These are phyloP conservation scores for Pomacea canaliculata DNA, from an alignment of 2,888 invertebrate genomes.

Conservation along the genomic window DNA sequence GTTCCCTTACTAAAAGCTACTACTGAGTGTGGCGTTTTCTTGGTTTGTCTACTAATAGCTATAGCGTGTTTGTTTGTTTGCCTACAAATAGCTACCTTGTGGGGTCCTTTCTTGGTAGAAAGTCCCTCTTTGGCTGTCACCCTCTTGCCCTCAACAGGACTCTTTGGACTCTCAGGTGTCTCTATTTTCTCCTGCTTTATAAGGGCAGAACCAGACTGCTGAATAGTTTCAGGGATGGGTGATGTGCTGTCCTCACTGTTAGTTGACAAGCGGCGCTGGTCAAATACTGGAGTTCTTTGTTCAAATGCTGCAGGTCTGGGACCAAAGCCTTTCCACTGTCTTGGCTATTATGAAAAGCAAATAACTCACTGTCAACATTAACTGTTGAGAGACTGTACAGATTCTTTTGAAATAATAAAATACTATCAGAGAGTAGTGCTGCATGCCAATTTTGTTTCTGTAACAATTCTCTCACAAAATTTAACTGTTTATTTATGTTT, in stretches of 20 bases:
- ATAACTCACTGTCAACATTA: neutral
- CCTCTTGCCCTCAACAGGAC: slow-evolving; percentile 42
- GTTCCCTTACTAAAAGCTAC: too few species aligned
- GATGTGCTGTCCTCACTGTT: slow-evolving; percentile 10
- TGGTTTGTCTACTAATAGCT: too few species aligned
- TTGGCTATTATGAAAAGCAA: neutral
- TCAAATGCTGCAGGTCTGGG: slow-evolving; percentile 6
- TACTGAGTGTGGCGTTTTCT: too few species aligned
- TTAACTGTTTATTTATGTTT: too few species aligned
- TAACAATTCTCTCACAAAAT: too few species aligned
- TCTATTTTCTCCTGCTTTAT: neutral
- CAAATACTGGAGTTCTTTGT: neutral
- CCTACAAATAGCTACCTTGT: slow-evolving; percentile 3
- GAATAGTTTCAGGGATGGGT: neutral
- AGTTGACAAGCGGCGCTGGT: neutral
- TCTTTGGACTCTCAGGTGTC: slow-evolving; percentile 18
- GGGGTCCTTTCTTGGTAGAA: slow-evolving; percentile 3
- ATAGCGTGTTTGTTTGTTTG: too few species aligned
- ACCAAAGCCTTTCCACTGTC: slow-evolving; percentile 9
- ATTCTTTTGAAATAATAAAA: too few species aligned
- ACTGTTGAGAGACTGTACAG: neutral
- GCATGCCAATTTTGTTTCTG: too few species aligned
- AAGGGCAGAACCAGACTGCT: neutral
- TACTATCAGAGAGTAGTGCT: too few species aligned
- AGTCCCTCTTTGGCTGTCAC: slow-evolving; percentile 39